phyloP scores from a whole-genome alignment of 1,140 invertebrate species.

The Physella acuta region DNA sequence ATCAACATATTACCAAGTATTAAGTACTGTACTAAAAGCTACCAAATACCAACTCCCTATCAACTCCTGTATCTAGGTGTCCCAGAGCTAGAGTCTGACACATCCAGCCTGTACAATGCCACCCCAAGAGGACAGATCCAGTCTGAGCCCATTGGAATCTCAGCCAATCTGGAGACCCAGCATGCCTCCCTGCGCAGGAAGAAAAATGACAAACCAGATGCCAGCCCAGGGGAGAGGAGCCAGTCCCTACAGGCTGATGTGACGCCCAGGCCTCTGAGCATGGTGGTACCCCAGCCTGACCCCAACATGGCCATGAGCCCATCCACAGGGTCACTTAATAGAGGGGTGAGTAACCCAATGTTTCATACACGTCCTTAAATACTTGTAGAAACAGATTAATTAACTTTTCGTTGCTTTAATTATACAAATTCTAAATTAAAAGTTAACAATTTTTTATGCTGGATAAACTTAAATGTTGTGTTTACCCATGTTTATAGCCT shows the following conservation, averaged over 20 bases:
- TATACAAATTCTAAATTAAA: too few species aligned
- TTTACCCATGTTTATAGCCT: not conserved
- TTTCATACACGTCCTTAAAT: too few species aligned
- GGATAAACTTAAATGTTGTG: not conserved
- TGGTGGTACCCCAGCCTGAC: constrained; percentile 58
- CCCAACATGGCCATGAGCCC: constrained; percentile 52
- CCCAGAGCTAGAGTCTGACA: constrained; percentile 40
- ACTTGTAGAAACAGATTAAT: not conserved
- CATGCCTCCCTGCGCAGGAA: constrained; percentile 65
- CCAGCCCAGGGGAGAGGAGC: constrained; percentile 48
- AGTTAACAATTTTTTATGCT: too few species aligned
- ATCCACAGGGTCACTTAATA: constrained; percentile 52
- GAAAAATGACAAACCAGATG: constrained; percentile 50
- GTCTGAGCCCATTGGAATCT: constrained; percentile 32
- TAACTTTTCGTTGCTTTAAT: too few species aligned
- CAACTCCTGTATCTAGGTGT: constrained; percentile 10
- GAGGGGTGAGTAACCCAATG: constrained; percentile 52
- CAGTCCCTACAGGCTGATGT: constrained; percentile 53
- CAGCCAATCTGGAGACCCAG: constrained; percentile 61
- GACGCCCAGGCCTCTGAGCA: constrained; percentile 57
- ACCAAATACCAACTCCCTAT: too few species aligned
- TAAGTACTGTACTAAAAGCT: too few species aligned
- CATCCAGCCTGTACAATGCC: constrained; percentile 38
- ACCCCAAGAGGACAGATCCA: constrained; percentile 26
- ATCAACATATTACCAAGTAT: too few species aligned